A percentile compares a stretch with the other conserved stretches of the same genome.
phyloP scores from a whole-genome alignment of 2,797 vertebrate genomes.

The Bryconaethiops microstoma region DNA sequence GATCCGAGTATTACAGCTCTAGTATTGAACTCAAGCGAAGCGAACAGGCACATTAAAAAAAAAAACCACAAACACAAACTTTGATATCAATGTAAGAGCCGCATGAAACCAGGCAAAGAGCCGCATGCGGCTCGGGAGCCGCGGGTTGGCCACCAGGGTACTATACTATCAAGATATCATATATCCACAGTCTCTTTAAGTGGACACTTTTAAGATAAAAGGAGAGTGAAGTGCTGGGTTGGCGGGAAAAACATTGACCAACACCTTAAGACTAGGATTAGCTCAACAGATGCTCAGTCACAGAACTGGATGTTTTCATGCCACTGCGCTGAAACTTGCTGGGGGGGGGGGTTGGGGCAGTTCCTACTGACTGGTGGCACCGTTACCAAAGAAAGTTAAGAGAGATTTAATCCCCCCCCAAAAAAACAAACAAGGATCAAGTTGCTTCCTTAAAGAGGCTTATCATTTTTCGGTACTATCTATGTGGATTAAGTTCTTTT shows the following conservation, averaged over 20 bases:
- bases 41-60: no score
- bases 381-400: slow-evolving; percentile 33
- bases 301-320: slow-evolving; percentile 23
- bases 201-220: neutral
- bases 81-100: no score
- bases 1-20: no score
- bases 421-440: slow-evolving; percentile 17
- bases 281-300: slow-evolving; percentile 10
- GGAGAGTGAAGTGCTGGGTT: neutral
- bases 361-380: slow-evolving; percentile 11
- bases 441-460: slow-evolving; percentile 32
- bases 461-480: neutral
- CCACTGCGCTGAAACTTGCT: slow-evolving; percentile 5
- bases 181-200: neutral
- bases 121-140: no score
- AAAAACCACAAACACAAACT: no score
- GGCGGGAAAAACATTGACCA: neutral
- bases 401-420: slow-evolving; percentile 9
- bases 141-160: no score
- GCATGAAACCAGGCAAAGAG: no score
- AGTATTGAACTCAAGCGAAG: no score
- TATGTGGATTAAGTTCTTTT: slow-evolving; percentile 36
- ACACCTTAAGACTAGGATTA: slow-evolving; percentile 13
- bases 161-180: no score
- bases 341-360: slow-evolving; percentile 20